These are phyloP conservation scores for Frankliniella fusca DNA, from an alignment of 2,888 invertebrate genomes.

Conservation along the genomic window DNA sequence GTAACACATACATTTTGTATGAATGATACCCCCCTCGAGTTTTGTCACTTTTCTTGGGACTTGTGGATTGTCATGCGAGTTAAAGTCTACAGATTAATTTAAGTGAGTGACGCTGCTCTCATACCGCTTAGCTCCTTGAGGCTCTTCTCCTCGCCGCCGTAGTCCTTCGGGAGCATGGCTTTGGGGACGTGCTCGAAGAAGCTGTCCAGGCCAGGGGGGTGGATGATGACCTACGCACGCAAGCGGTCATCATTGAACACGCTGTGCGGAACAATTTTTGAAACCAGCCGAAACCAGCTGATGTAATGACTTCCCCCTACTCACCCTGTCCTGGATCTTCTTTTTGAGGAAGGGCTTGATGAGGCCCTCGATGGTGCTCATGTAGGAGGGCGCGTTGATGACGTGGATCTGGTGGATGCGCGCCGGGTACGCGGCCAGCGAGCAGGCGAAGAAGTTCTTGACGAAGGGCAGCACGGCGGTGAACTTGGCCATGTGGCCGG, in stretches of 20 bases:
- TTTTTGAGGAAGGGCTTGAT: conserved; percentile 43
- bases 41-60: too few species aligned
- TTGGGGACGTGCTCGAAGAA: conserved; percentile 47
- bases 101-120: too few species aligned
- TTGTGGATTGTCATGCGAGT: too few species aligned
- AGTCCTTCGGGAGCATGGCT: conserved; percentile 48
- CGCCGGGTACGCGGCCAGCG: conserved; percentile 41
- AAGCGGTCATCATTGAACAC: too few species aligned
- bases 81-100: too few species aligned
- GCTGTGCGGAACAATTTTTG: too few species aligned
- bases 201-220: conserved; percentile 44
- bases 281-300: neutral
- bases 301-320: neutral
- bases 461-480: conserved; percentile 12
- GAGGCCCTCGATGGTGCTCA: conserved; percentile 42
- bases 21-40: too few species aligned
- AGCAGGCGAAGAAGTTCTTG: conserved; percentile 18
- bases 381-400: conserved; percentile 42
- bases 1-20: too few species aligned
- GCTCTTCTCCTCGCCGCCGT: conserved; percentile 46
- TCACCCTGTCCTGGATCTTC: conserved; percentile 43
- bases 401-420: conserved; percentile 43
- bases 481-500: conserved; percentile 7
- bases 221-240: conserved; percentile 40
- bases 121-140: conserved; percentile 42